A percentile compares a stretch with the other conserved stretches of the same genome.
These are phyloP conservation scores for Scyliorhinus canicula DNA, from an alignment of 2,797 vertebrate species.

Conservation along the genomic window DNA sequence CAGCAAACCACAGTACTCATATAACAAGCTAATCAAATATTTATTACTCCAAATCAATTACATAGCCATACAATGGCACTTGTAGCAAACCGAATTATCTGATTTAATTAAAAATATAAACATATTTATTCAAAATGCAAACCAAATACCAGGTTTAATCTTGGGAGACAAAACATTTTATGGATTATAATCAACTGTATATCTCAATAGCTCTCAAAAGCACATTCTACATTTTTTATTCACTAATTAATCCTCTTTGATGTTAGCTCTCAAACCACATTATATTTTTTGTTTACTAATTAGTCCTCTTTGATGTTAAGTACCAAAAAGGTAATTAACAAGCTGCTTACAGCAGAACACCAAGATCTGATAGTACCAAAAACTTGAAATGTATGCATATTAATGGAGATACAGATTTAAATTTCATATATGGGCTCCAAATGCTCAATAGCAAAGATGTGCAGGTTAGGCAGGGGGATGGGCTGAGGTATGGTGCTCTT, in stretches of 20 bases:
- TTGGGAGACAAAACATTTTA: neutral
- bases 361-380: neutral
- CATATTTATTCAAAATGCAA: neutral
- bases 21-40: conserved; percentile 14
- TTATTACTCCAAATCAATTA: neutral
- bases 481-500: too few species aligned
- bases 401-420: neutral
- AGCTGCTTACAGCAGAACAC: neutral
- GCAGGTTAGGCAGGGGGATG: too few species aligned
- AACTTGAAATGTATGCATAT: neutral
- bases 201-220: neutral
- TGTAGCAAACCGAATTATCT: neutral
- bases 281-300: neutral
- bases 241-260: neutral
- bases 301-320: neutral
- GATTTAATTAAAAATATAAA: neutral
- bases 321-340: neutral
- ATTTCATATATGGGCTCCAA: neutral
- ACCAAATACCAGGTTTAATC: neutral
- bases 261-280: neutral
- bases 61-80: neutral
- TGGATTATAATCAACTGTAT: neutral
- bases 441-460: too few species aligned
- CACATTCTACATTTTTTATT: neutral
- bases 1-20: neutral